Base-by-base conservation (phyloP, 2,113 vertebrate genomes). In the Pelodiscus sinensis region DNA sequence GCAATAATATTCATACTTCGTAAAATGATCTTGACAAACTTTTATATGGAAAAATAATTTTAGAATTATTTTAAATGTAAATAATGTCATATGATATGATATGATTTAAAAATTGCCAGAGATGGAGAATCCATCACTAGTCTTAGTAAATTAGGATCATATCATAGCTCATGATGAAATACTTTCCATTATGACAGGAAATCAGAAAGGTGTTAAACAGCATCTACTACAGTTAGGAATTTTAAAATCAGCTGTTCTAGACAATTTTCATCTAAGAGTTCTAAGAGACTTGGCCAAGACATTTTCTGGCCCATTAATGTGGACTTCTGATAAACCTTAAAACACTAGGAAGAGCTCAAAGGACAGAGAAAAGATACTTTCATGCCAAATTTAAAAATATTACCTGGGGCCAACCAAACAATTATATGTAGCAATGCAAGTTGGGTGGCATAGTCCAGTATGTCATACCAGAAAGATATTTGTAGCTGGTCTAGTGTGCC, bases 121-220 rank as follows among this genome's bases (percentile, higher is more conserved):
- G 44, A 44, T 44, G 44, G 6, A 44, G 44, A 44, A 44, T 44
- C 44, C 44, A 44, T 5, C 44, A 44, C 44, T 2, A 44, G 44
- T 44, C 44, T 44, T 44, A 44, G 44, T 44, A 44, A 44, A 44
- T 44, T 44, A 44, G 44, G 44, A 44, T 44, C 44, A 44, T 44
- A 44, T 44, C 44, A 44, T 44, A 44, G 44, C 44, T 44, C 44
- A 29, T 13, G 38, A 51, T n/a, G 79, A 44, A 10, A 89, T 85
- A 57, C 11, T 80, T 93, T 87, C 5, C 52, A 2, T 82, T 88
- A 65, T 29, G 87, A 78, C 85, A 89, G 4, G 27, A 68, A 92
- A 50, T 87, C 65, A 31, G 2, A 27, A 78, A 7, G 13, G 58
- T 80, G 3, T 5, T 81, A 75, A 95, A 54, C 56, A 38, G 6